Conservation (phyloP, 92 coral and sea anemone species). For the Siderastrea radians region DNA sequence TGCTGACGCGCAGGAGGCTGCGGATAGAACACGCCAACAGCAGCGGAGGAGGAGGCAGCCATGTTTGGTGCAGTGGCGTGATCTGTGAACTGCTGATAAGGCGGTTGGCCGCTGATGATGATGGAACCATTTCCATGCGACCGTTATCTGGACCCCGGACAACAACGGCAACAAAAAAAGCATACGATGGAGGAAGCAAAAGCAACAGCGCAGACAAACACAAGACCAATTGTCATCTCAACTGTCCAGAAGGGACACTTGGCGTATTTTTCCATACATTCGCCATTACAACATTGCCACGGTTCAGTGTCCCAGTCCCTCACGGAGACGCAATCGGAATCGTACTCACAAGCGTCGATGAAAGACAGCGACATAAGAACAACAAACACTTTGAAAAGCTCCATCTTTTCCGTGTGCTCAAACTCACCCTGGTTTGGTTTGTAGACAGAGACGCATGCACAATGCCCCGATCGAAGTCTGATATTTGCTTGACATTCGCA, state of each 20-base stretch:
- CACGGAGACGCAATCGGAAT: neutral
- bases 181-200: neutral
- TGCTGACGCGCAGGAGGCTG: neutral
- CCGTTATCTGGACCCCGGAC: neutral
- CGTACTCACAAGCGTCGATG: neutral
- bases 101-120: neutral
- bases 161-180: neutral
- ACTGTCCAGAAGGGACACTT: neutral
- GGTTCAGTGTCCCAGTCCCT: neutral
- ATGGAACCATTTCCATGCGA: neutral
- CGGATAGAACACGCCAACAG: neutral
- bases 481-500: no score
- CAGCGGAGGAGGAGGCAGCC: neutral
- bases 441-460: no score
- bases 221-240: neutral
- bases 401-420: neutral
- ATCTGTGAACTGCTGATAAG: neutral
- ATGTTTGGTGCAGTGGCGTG: neutral
- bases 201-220: neutral
- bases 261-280: neutral
- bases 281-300: neutral
- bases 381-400: neutral
- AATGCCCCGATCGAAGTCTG: no score
- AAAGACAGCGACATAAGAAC: neutral
- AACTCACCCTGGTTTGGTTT: no score